Conservation (phyloP, 1,140 invertebrate species). For the Leptopilina boulardi region DNA sequence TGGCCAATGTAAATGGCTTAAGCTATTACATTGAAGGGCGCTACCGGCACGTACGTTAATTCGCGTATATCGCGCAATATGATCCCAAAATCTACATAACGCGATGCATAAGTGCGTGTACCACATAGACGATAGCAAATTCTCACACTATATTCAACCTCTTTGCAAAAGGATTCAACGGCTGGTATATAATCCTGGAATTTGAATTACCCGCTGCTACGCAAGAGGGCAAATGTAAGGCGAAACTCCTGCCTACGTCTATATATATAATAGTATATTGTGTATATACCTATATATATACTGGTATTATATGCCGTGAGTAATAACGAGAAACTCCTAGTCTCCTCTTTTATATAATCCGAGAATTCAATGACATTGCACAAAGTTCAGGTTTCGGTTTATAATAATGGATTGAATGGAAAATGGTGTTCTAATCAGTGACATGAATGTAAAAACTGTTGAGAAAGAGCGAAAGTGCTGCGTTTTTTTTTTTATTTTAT, state of each 20-base stretch:
- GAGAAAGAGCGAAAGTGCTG: no score
- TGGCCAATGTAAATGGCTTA: slow-evolving; percentile 58
- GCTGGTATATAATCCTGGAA: slow-evolving; percentile 52
- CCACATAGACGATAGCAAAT: not conserved
- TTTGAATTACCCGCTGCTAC: slow-evolving; percentile 31
- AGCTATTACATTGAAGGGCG: slow-evolving; percentile 57
- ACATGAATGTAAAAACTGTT: no score
- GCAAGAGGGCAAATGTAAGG: slow-evolving; percentile 9
- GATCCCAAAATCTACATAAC: slow-evolving; percentile 61
- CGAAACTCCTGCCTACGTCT: not conserved
- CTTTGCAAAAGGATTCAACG: slow-evolving; percentile 38
- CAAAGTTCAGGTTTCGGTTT: no score
- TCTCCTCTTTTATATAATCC: no score
- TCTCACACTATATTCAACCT: slow-evolving; percentile 45
- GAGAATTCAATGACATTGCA: no score
- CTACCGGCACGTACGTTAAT: slow-evolving; percentile 58
- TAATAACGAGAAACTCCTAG: not conserved
- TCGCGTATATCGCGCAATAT: slow-evolving; percentile 55
- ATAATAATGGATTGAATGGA: no score
- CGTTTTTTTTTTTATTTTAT: no score
- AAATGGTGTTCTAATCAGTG: no score
- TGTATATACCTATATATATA: no score
- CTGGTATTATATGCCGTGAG: not conserved
- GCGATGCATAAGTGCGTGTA: slow-evolving; percentile 34
- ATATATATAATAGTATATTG: no score